Conservation (phyloP, 2,113 vertebrate genomes). For the Hipposideros armiger region DNA sequence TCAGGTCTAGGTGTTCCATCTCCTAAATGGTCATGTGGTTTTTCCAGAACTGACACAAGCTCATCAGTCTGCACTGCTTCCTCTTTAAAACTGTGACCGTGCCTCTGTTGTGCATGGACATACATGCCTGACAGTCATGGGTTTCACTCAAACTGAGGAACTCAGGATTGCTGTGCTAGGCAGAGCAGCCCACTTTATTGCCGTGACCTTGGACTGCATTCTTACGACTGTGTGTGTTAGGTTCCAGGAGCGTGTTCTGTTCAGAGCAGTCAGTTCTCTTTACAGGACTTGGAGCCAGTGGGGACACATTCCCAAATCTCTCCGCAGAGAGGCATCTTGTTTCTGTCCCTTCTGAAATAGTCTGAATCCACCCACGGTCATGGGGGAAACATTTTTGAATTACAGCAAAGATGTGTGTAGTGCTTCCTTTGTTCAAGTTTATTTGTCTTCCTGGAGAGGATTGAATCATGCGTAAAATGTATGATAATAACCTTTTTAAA, state of each 20-base stretch:
- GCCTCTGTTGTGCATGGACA: background rate
- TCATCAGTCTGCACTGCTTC: background rate
- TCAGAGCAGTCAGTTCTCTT: background rate
- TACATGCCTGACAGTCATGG: accelerated
- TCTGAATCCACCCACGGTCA: background rate
- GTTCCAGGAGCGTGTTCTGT: background rate
- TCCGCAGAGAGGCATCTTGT: background rate
- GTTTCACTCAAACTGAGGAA: background rate
- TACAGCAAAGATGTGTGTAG: background rate
- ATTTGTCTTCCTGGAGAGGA: background rate
- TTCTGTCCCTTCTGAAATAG: background rate
- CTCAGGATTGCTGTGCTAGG: background rate
- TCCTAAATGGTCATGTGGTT: background rate
- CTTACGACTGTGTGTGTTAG: background rate
- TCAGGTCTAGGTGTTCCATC: no score
- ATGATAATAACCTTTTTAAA: background rate
- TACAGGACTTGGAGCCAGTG: background rate
- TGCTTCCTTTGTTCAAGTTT: background rate
- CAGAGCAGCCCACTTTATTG: accelerated
- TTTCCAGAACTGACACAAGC: background rate
- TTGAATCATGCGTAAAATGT: background rate
- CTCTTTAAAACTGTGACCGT: background rate
- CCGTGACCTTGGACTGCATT: background rate
- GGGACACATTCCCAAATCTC: background rate
- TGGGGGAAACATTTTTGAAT: background rate